A percentile compares a stretch with the other conserved stretches of the same genome.
phyloP scores from a whole-genome alignment of 2,797 vertebrate genomes.

The Peromyscus attwateri region DNA sequence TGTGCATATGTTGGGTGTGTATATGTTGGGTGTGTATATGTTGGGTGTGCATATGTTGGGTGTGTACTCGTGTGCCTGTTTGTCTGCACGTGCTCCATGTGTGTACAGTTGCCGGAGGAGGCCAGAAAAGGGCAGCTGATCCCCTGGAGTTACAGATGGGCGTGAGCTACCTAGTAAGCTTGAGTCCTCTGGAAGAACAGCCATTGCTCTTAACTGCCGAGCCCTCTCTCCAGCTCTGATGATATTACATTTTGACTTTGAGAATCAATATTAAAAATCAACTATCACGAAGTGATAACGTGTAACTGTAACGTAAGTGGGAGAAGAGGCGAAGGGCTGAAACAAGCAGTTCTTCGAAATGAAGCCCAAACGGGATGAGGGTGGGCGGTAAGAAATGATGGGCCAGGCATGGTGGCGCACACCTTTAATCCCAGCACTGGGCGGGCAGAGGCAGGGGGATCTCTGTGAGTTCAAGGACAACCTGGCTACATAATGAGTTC shows the following conservation, averaged over 20 bases:
- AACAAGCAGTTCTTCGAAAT: constrained; percentile 3
- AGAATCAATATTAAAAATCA: not conserved
- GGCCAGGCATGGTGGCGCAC: not conserved
- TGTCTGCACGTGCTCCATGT: not conserved
- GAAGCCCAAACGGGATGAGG: not conserved
- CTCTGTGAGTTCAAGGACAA: not conserved
- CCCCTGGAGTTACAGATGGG: not conserved
- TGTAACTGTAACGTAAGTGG: not conserved
- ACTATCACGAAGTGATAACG: not conserved
- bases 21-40: not conserved
- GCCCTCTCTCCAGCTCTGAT: too few species aligned
- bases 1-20: too few species aligned
- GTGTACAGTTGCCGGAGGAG: not conserved
- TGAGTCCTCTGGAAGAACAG: too few species aligned
- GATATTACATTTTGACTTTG: not conserved
- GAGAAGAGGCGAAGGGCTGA: not conserved
- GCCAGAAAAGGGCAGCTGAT: not conserved
- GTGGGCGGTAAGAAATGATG: not conserved
- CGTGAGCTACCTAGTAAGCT: not conserved
- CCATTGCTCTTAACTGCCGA: not conserved
- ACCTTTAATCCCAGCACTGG: not conserved
- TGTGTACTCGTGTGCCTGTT: not conserved
- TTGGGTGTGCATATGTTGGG: not conserved
- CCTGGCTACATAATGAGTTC: not conserved
- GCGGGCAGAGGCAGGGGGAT: not conserved